These are phyloP conservation scores for Hucho hucho DNA, from an alignment of 2,113 vertebrate species.

Conservation along the genomic window DNA sequence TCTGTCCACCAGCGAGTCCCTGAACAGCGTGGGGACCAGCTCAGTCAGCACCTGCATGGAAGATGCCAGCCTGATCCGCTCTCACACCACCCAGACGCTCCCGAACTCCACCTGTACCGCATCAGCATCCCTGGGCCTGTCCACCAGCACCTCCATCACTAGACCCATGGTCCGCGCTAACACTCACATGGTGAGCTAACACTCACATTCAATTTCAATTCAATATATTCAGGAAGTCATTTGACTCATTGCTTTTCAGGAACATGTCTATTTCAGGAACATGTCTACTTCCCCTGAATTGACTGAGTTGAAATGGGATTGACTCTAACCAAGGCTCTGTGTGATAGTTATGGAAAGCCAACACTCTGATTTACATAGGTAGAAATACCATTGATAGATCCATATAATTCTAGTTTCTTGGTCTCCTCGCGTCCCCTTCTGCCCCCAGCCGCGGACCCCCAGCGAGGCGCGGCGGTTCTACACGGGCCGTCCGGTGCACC, in stretches of 20 bases:
- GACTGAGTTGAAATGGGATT: too few relatives aligned
- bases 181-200: conserved; percentile 2
- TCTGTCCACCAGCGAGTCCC: conserved; percentile 79
- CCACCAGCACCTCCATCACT: too few relatives aligned
- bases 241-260: too few relatives aligned
- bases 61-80: conserved; percentile 67
- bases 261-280: too few relatives aligned
- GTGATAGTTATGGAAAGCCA: too few relatives aligned
- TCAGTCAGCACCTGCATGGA: conserved; percentile 61
- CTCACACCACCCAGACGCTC: conserved; percentile 74
- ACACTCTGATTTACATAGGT: too few relatives aligned
- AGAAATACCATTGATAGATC: not conserved
- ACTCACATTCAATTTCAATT: too few relatives aligned
- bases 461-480: conserved; percentile 83
- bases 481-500: conserved; percentile 83
- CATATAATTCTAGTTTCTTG: too few relatives aligned
- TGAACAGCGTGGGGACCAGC: conserved; percentile 63
- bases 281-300: too few relatives aligned
- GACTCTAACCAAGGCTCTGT: too few relatives aligned
- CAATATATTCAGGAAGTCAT: too few relatives aligned
- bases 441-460: conserved; percentile 64
- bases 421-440: not conserved
- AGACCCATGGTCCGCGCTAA: not conserved
- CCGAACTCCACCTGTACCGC: not conserved
- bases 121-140: not conserved